Evolutionary conservation across 2,888 invertebrate species (phyloP), one percentile per base, ranked within the genome.

Genomic region (Germaria angustata): DNA sequence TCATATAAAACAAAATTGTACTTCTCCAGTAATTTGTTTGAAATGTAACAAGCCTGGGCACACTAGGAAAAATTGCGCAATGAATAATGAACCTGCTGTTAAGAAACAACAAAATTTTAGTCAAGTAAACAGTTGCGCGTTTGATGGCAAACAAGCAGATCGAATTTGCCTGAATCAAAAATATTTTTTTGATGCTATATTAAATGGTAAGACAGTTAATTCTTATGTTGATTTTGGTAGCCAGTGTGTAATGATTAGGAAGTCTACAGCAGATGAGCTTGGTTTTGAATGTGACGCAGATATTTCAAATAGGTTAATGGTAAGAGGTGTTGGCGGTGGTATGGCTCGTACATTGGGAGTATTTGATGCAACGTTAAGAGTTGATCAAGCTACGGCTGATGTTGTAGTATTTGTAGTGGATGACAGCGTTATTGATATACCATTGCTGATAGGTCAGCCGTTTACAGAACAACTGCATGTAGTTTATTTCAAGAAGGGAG

Each of bases 201-300:
- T 72, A 5, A 51, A 72, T 51, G 28, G 49, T 5, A 72, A 39
- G 0, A 8, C n/a, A 0, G 51, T 59, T 7, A 68, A 53, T 3
- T 68, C 69, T 1, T 69, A 55, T 24, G 69, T 69, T 20, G 69
- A 69, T 44, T 73, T 73, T 44, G 63, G 28, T 28, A n/a, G n/a
- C n/a, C 28, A 28, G 3, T 28, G 28, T 5, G 28, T 28, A 3
- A 28, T 28, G 28, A 28, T 28, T 28, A 28, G 28, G 6, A 6
- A 28, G 28, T 6, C 28, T 6, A 6, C 28, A 5, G 28, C 28
- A 6, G 6, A 28, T 5, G 3, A 28, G 6, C 6, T 28, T 3
- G 28, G 6, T 5, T 28, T 28, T 6, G 28, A 28, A 28, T 5
- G 28, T 28, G 28, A 28, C 3, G 6, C 28, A n/a, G n/a, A n/a